phyloP scores from a whole-genome alignment of 1,140 invertebrate genomes.

The Drosophila eugracilis region DNA sequence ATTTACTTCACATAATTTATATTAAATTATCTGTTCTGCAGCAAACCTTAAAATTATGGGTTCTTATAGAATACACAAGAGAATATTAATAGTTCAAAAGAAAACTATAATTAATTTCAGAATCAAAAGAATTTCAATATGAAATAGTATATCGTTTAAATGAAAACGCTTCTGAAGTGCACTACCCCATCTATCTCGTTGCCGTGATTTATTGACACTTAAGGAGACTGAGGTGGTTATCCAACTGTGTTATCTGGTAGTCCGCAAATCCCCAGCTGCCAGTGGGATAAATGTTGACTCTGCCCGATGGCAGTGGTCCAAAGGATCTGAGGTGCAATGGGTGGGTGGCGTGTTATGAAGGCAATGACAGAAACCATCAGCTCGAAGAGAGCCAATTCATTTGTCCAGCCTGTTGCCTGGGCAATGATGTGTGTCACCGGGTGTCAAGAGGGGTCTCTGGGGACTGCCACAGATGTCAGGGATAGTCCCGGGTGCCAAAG shows the following conservation, averaged over 20 bases:
- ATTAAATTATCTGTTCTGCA: neutral
- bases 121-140: neutral
- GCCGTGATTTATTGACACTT: constrained; percentile 32
- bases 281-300: constrained; percentile 20
- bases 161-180: neutral
- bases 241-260: constrained; percentile 15
- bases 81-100: too few species aligned
- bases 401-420: constrained; percentile 52
- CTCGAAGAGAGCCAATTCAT: constrained; percentile 58
- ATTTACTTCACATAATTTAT: too few species aligned
- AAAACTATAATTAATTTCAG: too few species aligned
- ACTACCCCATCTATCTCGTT: too few species aligned
- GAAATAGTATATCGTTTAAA: neutral
- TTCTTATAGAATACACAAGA: too few species aligned
- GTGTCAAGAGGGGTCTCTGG: constrained; percentile 25
- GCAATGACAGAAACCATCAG: constrained; percentile 35
- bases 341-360: neutral
- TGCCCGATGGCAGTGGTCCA: constrained; percentile 13
- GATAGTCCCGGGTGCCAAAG: neutral
- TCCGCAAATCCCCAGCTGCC: constrained; percentile 2
- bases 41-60: too few species aligned
- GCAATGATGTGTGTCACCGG: constrained; percentile 31
- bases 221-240: constrained; percentile 10
- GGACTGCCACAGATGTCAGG: constrained; percentile 1
- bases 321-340: constrained; percentile 8